A percentile compares a stretch with the other conserved stretches of the same genome.
Evolutionary conservation across 2,113 vertebrate genomes (phyloP).

Genomic region (Varanus komodoensis): DNA sequence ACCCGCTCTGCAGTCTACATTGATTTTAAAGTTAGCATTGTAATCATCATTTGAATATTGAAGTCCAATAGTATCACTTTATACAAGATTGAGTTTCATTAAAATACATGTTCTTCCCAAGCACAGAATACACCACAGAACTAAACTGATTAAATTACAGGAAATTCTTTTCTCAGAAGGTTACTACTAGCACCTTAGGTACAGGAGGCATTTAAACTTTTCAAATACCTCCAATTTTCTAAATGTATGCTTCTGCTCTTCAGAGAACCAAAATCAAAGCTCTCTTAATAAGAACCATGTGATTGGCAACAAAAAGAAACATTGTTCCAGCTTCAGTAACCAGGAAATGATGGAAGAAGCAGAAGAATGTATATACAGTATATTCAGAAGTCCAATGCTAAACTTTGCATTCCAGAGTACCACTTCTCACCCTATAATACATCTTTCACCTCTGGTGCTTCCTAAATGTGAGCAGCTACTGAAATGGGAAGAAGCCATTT

Average conservation of each 20-base stretch:
- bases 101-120: background rate
- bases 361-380: slow-evolving; percentile 25
- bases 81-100: background rate
- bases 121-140: background rate
- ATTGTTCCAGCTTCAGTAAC: slow-evolving; percentile 60
- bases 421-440: slow-evolving; percentile 19
- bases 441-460: slow-evolving; percentile 14
- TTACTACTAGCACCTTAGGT: background rate
- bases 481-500: background rate
- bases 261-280: slow-evolving; percentile 38
- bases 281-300: slow-evolving; percentile 52
- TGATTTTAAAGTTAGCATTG: background rate
- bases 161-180: background rate
- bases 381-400: slow-evolving; percentile 46
- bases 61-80: background rate
- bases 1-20: background rate
- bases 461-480: background rate
- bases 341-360: slow-evolving; percentile 51
- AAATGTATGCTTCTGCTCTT: slow-evolving; percentile 47
- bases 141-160: background rate
- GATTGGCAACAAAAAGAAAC: slow-evolving; percentile 54
- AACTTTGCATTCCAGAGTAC: slow-evolving; percentile 33
- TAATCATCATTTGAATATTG: background rate
- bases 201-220: background rate
- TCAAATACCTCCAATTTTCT: slow-evolving; percentile 35